These are phyloP conservation scores for Scylla paramamosain DNA, from an alignment of 1,140 invertebrate species.

Conservation along the genomic window DNA sequence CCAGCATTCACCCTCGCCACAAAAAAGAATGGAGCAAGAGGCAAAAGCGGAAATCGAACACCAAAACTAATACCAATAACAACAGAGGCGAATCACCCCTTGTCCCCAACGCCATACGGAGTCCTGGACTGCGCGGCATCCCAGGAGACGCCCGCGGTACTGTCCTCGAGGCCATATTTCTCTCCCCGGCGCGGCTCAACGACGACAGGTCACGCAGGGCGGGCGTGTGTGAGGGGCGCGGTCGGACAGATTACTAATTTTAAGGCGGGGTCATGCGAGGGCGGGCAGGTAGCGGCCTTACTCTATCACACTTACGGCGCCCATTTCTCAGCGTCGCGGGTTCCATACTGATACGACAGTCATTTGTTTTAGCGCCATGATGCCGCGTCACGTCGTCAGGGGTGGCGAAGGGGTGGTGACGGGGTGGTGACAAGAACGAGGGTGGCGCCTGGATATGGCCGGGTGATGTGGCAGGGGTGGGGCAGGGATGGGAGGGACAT, in stretches of 20 bases:
- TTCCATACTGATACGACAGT: background rate
- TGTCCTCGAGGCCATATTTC: background rate
- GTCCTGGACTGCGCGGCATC: background rate
- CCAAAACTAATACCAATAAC: background rate
- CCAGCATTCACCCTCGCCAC: background rate
- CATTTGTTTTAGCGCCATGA: background rate
- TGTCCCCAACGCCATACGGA: background rate
- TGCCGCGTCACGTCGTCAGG: background rate
- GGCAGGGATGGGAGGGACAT: background rate
- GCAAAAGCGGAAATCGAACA: background rate
- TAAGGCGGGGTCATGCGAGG: slow-evolving; percentile 35
- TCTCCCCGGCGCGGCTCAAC: background rate
- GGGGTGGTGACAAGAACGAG: no score
- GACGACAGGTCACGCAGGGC: slow-evolving; percentile 45
- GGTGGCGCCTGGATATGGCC: background rate
- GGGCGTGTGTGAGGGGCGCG: background rate
- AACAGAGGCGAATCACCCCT: background rate
- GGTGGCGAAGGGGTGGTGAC: background rate
- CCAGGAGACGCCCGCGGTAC: slow-evolving; percentile 14
- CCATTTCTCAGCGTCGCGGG: slow-evolving; percentile 15
- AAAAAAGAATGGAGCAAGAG: background rate
- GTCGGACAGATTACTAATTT: slow-evolving; percentile 28
- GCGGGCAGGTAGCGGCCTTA: background rate
- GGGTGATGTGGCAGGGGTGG: no score
- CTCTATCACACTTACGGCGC: slow-evolving; percentile 27